Conservation (phyloP, 2,797 vertebrate genomes). For the Sphenopsis melanotis region DNA sequence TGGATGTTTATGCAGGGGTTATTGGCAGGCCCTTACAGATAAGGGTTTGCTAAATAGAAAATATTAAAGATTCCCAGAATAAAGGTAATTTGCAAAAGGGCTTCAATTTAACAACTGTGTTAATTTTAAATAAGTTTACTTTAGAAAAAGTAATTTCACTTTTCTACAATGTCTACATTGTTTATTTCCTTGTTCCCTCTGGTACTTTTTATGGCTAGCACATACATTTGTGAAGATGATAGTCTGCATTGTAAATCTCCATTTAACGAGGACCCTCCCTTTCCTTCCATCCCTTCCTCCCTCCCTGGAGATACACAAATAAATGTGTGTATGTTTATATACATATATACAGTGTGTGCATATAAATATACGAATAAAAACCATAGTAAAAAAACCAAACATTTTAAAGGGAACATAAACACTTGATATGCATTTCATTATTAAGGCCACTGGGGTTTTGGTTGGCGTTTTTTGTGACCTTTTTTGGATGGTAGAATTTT, state of each 20-base stretch:
- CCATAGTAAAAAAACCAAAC: background rate
- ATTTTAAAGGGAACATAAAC: background rate
- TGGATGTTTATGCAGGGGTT: background rate
- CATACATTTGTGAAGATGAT: background rate
- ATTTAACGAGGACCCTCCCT: background rate
- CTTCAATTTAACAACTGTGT: background rate
- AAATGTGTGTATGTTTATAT: background rate
- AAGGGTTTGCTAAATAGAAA: slow-evolving; percentile 10
- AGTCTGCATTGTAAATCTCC: background rate
- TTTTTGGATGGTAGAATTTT: background rate
- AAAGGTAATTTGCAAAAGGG: slow-evolving; percentile 7
- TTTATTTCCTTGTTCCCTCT: background rate
- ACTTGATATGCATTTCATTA: background rate
- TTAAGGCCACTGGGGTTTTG: background rate
- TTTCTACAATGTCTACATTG: background rate
- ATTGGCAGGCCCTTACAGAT: background rate
- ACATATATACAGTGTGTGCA: too few species aligned
- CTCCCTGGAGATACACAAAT: background rate
- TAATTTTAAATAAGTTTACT: slow-evolving; percentile 21
- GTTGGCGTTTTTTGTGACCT: background rate
- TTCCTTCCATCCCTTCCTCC: background rate
- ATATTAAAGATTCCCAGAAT: background rate
- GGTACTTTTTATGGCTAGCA: background rate
- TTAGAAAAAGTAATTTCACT: background rate
- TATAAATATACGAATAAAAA: background rate